Evolutionary conservation across 64 coral and sea anemone genomes (phyloP).

Genomic region (Pocillopora verrucosa): DNA sequence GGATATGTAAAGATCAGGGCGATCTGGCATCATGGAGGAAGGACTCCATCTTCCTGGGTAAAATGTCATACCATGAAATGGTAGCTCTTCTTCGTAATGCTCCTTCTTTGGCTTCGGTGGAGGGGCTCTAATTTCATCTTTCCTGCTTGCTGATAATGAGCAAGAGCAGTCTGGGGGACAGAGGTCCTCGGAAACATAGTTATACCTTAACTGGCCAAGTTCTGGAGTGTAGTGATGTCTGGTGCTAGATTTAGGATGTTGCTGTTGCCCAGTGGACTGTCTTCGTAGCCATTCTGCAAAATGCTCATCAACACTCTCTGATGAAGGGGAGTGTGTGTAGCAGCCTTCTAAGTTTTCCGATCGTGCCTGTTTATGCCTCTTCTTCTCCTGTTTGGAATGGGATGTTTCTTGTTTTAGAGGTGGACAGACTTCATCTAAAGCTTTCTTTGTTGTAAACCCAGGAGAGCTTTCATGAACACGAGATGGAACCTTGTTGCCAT

Average conservation of each 20-base stretch:
- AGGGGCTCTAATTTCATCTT: conserved; percentile 31
- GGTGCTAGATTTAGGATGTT: background rate
- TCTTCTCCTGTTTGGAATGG: background rate
- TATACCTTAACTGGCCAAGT: conserved; percentile 1
- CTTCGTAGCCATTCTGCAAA: conserved; percentile 61
- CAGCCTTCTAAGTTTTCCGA: background rate
- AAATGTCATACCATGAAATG: conserved; percentile 27
- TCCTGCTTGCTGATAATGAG: conserved; percentile 22
- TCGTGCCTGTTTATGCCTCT: background rate
- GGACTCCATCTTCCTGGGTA: conserved; percentile 44
- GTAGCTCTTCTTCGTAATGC: conserved; percentile 46
- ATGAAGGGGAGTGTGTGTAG: conserved; percentile 24
- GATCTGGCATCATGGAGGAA: conserved; percentile 19
- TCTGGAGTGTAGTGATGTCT: conserved; percentile 30
- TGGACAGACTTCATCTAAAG: background rate
- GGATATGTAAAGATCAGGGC: conserved; percentile 34
- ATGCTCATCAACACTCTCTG: conserved; percentile 54
- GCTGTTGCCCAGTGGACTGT: conserved; percentile 18
- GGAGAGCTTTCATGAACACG: background rate
- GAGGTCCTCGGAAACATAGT: conserved; percentile 33
- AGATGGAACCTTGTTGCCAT: background rate
- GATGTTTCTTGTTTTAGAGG: background rate
- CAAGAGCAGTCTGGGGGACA: conserved; percentile 32
- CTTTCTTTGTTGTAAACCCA: background rate
- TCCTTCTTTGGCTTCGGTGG: conserved; percentile 39